A percentile compares a stretch with the other conserved stretches of the same genome.
These are phyloP conservation scores for Capra hircus DNA, from an alignment of 2,113 vertebrate species.

Conservation along the genomic window DNA sequence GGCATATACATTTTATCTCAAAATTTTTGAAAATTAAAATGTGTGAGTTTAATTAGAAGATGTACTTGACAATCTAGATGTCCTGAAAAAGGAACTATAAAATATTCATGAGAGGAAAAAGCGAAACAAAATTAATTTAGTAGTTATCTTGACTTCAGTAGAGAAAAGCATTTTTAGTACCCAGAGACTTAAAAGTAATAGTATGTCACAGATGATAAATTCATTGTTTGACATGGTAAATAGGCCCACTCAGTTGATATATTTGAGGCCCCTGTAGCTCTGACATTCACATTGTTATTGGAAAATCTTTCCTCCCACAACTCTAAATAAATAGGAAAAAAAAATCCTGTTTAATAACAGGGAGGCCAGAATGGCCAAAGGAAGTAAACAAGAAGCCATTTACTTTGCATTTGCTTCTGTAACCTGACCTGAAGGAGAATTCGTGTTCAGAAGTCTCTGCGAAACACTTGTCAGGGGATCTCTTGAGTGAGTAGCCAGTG, in stretches of 20 bases:
- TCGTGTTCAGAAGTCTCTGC: not conserved
- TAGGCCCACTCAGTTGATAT: not conserved
- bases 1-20: not conserved
- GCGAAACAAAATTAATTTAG: constrained; percentile 20
- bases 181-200: not conserved
- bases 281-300: constrained; percentile 45
- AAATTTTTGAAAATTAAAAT: constrained; percentile 31
- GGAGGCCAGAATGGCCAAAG: not conserved
- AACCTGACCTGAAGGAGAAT: not conserved
- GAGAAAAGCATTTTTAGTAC: not conserved
- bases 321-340: constrained; percentile 10
- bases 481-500: not conserved
- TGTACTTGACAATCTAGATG: not conserved
- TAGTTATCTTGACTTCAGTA: constrained; percentile 2
- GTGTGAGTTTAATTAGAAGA: constrained; percentile 26
- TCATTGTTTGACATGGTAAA: constrained; percentile 41
- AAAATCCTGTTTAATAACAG: constrained; percentile 6
- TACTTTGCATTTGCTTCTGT: not conserved
- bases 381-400: not conserved
- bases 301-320: not conserved
- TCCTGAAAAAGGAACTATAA: not conserved
- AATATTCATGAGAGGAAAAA: constrained; percentile 46
- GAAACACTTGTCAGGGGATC: constrained; percentile 1
- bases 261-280: not conserved
- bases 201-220: constrained; percentile 11